Base-by-base conservation (phyloP, 2,888 invertebrate species). In the Phoenoteleia sp. region DNA sequence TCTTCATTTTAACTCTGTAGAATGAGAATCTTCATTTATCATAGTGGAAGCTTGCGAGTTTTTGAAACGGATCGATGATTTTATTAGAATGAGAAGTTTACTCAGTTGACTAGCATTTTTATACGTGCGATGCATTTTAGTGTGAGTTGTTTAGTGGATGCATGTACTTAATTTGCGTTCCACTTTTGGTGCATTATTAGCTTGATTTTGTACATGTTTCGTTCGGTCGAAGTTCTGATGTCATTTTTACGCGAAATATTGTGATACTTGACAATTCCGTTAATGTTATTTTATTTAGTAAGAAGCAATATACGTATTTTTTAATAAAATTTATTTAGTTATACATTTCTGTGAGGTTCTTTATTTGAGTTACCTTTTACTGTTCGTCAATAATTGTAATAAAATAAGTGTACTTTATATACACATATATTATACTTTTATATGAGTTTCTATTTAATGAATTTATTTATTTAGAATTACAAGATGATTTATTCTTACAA, bases 231-330 rank as follows among this genome's bases (percentile, higher is more conserved):
- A 67, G 25, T 25, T 60, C 49, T 19, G 49, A 49, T 27, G 27
- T 72, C 21, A 56, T 64, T 75, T 74, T 66, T 56, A 64, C 64
- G 56, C 13, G 52, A 64, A 56, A 66, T 45, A 54, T 75, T 75
- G 56, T 66, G 62, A 75, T 75, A 64, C 25, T 66, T 54, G 64
- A 75, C 56, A 15, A 75, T 66, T 64, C 56, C 75, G 13, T 56
- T 75, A 29, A 75, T 56, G 23, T 75, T 75, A 66, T 33, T 56
- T 64, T 64, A 54, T 56, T 64, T 64, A 54, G 13, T 49, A 58
- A 15, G 19, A 74, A 64, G 47, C 36, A 75, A 75, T 75, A 33
- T 33, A 58, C 25, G 49, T 64, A 75, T 75, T 75, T 75, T 75
- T 9, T 75, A 75, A 47, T 75, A 75, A 75, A 75, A 64, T 42